Evolutionary conservation across 2,888 invertebrate species (phyloP), one percentile per base, ranked within the genome.

Genomic region (Diplazon laetatorius): DNA sequence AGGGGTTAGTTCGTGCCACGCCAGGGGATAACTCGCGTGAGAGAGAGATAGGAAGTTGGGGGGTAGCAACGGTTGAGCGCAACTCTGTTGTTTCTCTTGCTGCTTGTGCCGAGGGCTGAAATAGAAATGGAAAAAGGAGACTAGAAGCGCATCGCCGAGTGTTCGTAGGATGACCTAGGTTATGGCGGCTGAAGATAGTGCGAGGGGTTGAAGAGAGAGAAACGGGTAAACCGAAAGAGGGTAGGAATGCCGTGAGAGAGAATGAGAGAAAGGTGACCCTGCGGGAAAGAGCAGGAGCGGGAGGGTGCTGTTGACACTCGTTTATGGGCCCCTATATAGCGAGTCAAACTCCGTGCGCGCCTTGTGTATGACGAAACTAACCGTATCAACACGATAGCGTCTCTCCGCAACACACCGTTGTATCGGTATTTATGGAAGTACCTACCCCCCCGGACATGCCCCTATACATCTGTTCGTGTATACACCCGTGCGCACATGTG

Each of bases 111-210:
- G 57, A 46, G 46, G 73, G 68, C 74, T 60, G 50, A 78, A 80
- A 78, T 62, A 69, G 76, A 77, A 81, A 80, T 79, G 78, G 76
- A 68, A 80, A n/a, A 72, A 81, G 80, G 69, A 66, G 65, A 71
- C 60, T 65, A 75, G 77, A 70, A 66, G 69, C 35, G 69, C 35
- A 59, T 55, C 44, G 35, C 30, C 30, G 62, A 70, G 76, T 76
- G 79, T 77, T 63, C 57, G 73, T 73, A 63, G 78, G 68, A 82
- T 77, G 80, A 75, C 76, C 80, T 72, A 48, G 74, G 79, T 62
- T 78, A 66, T 55, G 65, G 73, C 66, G 46, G 50, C 72, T 52
- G 70, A 63, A 60, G 70, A 76, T 68, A 71, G 55, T 20, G 63
- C 63, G 35, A 74, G 74, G 25, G 50, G 66, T 46, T 70, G 22